Base-by-base conservation (phyloP, 37 sponge, comb jelly and placozoan genomes). In the Diacarnus erythraeanus region DNA sequence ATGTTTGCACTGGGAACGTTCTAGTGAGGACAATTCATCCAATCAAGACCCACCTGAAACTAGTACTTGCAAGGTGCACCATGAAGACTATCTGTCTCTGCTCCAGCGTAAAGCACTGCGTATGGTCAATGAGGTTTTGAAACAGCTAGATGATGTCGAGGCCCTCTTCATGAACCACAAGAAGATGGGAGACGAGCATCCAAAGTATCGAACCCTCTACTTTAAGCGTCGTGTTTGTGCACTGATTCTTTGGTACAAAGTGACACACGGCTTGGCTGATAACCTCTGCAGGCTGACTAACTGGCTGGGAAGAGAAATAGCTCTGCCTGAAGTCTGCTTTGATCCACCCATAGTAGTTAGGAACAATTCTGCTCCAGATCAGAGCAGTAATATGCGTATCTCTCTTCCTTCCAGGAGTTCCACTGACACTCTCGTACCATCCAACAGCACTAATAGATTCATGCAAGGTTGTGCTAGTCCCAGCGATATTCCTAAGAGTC, bases 231-330 rank as follows among this genome's bases (percentile, higher is more conserved):
- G 79, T 27, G 67, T 70, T 21, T 71, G 69, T 15, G 88, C 88
- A 38, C 73, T 92, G 39, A 59, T 64, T 6, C 80, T 92, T 59
- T 92, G 92, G 92, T 29, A 20, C 18, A 87, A 87, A 73, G 77
- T 92, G 35, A 87, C 88, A 0, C 20, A 51, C 0, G 74, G 77
- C 3, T 65, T 92, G 0, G 77, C 88, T 0, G 29, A 80, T 12
- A 47, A 44, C 10, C 77, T 92, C 22, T 43, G 64, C 21, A 6
- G 37, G 0, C 72, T 92, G 38, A 83, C 92, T 3, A 47, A 35
- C 1, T 84, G 84, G 88, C 68, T 87, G 37, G 88, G 81, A 18
- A 44, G 39, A 26, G 29, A 1, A 5, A 72, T 90, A 17, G 36
- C 38, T 30, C 23, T 5, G 0, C 76, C 82, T 0, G 37, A 34